phyloP scores from a whole-genome alignment of 2,888 invertebrate genomes.

The Seladonia tumulorum region DNA sequence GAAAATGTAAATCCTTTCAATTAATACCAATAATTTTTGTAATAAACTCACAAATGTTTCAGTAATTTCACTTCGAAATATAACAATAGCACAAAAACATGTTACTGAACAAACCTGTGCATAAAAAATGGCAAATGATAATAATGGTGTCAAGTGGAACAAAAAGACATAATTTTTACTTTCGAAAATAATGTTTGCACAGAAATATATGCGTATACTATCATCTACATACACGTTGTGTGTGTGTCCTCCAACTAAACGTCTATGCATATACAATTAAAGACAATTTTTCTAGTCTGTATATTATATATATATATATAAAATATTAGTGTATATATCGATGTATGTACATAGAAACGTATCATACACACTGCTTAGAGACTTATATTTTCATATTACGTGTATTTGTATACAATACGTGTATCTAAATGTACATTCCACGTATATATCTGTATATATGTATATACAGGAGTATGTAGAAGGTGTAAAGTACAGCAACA shows the following conservation, averaged over 20 bases:
- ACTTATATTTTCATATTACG: neutral
- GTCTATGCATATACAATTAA: neutral
- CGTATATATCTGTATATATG: neutral
- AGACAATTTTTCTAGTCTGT: neutral
- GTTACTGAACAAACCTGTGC: conserved; percentile 13
- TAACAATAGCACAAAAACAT: conserved; percentile 23
- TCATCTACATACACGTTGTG: neutral
- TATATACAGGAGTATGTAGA: neutral
- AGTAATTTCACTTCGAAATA: neutral
- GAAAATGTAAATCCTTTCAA: conserved; percentile 38
- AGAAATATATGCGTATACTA: conserved; percentile 1
- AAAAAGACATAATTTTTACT: conserved; percentile 23
- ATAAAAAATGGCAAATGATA: conserved; percentile 42
- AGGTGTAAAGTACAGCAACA: neutral
- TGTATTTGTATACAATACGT: neutral
- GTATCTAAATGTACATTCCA: neutral
- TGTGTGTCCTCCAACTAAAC: neutral
- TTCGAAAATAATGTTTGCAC: neutral
- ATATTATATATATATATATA: neutral
- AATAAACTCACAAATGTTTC: conserved; percentile 14
- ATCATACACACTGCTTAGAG: neutral
- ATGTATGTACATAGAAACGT: neutral
- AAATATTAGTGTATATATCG: conserved; percentile 9
- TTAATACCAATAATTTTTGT: conserved; percentile 38
- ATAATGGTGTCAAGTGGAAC: neutral